Conservation (phyloP, 2,113 vertebrate genomes). For the Ochotona princeps region DNA sequence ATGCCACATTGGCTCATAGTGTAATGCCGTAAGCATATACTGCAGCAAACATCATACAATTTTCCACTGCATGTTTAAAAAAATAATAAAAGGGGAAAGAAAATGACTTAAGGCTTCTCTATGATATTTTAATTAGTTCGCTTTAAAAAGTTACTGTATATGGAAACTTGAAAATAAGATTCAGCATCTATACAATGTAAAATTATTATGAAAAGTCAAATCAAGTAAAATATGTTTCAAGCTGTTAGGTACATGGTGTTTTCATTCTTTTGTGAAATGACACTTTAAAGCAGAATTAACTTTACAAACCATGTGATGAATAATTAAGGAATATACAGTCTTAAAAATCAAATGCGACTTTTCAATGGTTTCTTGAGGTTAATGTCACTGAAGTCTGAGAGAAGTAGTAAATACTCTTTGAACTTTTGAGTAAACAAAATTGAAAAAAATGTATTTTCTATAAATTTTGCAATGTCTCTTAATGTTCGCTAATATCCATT, state of each 20-base stretch:
- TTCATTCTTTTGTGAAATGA: background rate
- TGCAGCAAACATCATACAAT: background rate
- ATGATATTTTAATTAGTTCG: background rate
- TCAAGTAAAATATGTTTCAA: background rate
- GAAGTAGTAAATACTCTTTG: constrained; percentile 16
- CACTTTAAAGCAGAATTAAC: background rate
- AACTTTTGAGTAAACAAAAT: background rate
- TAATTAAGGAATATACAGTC: background rate
- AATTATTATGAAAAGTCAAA: background rate
- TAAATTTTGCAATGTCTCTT: background rate
- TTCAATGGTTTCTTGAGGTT: background rate
- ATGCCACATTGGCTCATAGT: background rate
- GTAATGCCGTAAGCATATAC: background rate
- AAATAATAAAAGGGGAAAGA: background rate
- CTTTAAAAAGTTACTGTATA: background rate
- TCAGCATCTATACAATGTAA: background rate
- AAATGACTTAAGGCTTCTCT: background rate
- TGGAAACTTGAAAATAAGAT: background rate
- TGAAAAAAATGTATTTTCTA: background rate
- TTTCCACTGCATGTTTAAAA: background rate
- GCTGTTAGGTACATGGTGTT: background rate
- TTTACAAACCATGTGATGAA: background rate
- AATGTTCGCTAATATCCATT: background rate
- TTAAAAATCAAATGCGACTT: background rate
- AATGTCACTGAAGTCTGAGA: background rate